Conservation (phyloP, 2,797 vertebrate species). For the Squalus acanthias region DNA sequence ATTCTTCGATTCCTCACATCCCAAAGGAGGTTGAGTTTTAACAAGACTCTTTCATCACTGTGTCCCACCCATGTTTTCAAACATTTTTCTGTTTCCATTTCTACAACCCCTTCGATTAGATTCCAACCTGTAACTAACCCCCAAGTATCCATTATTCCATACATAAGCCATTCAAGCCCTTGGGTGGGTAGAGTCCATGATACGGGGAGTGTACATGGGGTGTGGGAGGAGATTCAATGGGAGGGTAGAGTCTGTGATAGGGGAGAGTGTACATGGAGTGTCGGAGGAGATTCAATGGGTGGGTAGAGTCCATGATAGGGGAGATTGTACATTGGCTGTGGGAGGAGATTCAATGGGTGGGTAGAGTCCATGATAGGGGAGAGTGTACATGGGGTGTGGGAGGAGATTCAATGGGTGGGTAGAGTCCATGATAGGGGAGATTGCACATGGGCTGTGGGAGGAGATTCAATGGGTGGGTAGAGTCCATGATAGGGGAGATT, state of each 20-base stretch:
- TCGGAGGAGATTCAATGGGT: too few relatives aligned
- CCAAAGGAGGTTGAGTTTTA: not conserved
- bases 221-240: not conserved
- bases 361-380: too few relatives aligned
- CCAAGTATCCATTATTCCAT: not conserved
- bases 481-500: too few relatives aligned
- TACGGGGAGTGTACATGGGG: not conserved
- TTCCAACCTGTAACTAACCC: not conserved
- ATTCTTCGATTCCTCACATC: not conserved
- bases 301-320: not conserved
- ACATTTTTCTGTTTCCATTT: not conserved
- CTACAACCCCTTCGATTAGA: not conserved
- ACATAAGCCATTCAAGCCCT: not conserved
- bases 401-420: too few relatives aligned
- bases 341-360: too few relatives aligned
- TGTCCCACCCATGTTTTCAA: not conserved
- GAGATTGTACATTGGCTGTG: too few relatives aligned
- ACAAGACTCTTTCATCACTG: not conserved
- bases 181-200: not conserved
- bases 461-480: too few relatives aligned
- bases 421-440: too few relatives aligned
- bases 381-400: too few relatives aligned
- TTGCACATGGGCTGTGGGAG: too few relatives aligned
- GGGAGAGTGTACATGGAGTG: not conserved
- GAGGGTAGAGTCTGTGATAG: accelerated